Evolutionary conservation across 2,888 invertebrate genomes (phyloP).

Genomic region (Nesidiocoris tenuis): DNA sequence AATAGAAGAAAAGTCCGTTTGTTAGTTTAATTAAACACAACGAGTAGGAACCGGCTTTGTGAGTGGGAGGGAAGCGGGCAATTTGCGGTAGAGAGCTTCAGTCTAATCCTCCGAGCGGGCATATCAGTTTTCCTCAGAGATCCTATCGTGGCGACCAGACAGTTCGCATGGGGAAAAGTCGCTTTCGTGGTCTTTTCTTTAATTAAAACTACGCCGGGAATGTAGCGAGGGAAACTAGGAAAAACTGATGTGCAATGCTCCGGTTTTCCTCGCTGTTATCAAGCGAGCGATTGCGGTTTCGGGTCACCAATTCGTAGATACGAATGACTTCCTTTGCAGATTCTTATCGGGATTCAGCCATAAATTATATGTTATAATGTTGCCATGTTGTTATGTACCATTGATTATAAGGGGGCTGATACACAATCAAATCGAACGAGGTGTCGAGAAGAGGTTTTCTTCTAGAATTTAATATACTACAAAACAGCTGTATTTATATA

Average conservation of each 20-base stretch:
- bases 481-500: no score
- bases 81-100: neutral
- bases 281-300: neutral
- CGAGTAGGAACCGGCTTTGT: neutral
- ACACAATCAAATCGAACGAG: no score
- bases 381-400: no score
- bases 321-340: neutral
- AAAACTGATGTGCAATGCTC: neutral
- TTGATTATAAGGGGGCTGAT: no score
- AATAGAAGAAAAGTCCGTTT: neutral
- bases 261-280: neutral
- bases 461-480: no score
- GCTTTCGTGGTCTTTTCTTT: neutral
- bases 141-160: neutral
- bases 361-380: no score
- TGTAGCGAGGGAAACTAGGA: neutral
- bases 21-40: neutral
- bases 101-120: neutral
- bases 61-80: neutral
- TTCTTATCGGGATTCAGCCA: neutral
- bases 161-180: neutral
- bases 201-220: neutral
- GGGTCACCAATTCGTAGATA: neutral
- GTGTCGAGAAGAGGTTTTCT: no score
- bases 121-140: neutral